Evolutionary conservation across 2,888 invertebrate species (phyloP).

Genomic region (Cryptocephalus primarius): DNA sequence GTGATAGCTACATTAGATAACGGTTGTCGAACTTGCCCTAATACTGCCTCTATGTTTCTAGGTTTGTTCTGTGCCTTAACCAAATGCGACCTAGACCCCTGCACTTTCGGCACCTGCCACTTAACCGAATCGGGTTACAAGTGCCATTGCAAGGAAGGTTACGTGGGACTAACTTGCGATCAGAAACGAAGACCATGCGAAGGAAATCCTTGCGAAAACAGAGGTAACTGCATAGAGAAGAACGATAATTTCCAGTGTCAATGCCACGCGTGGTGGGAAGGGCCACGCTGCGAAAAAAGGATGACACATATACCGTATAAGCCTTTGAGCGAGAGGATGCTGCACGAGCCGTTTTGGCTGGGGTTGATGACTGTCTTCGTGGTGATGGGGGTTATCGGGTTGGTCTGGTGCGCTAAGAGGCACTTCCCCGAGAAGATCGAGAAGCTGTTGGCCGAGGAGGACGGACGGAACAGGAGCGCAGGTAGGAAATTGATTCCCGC

Average conservation of each 20-base stretch:
- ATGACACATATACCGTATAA: slow-evolving; percentile 60
- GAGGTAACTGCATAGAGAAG: slow-evolving; percentile 61
- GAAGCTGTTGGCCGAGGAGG: slow-evolving; percentile 69
- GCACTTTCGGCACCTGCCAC: slow-evolving; percentile 54
- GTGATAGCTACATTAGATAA: no score
- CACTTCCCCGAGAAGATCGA: slow-evolving; percentile 81
- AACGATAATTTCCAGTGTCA: slow-evolving; percentile 56
- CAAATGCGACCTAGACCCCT: slow-evolving; percentile 62
- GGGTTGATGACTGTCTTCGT: slow-evolving; percentile 76
- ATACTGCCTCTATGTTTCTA: slow-evolving; percentile 32
- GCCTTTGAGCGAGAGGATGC: slow-evolving; percentile 67
- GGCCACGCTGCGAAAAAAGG: slow-evolving; percentile 53
- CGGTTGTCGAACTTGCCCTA: no score
- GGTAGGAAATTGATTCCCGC: slow-evolving; percentile 20
- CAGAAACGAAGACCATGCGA: slow-evolving; percentile 60
- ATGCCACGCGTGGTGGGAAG: slow-evolving; percentile 58
- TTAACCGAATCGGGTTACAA: slow-evolving; percentile 40
- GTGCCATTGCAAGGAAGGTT: slow-evolving; percentile 59
- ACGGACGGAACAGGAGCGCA: slow-evolving; percentile 52
- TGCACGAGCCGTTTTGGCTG: slow-evolving; percentile 83
- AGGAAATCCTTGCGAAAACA: slow-evolving; percentile 60
- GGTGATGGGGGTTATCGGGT: slow-evolving; percentile 65
- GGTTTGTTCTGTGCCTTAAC: slow-evolving; percentile 68
- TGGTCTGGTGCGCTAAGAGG: slow-evolving; percentile 74
- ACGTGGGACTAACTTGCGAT: slow-evolving; percentile 56